phyloP scores from a whole-genome alignment of 2,888 invertebrate genomes.

The Galerucella nymphaeae region DNA sequence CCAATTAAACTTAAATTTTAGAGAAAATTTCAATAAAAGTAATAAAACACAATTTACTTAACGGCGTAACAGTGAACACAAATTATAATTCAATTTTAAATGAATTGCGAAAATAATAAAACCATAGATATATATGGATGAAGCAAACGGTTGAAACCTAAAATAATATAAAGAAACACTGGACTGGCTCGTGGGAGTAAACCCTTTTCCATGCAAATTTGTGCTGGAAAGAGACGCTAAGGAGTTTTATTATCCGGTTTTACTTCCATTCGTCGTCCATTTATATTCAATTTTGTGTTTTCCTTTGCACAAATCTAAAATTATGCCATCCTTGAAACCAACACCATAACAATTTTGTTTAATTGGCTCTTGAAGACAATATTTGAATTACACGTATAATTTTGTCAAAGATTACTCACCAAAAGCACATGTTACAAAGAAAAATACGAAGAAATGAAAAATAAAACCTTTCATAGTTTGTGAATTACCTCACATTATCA shows the following conservation, averaged over 20 bases:
- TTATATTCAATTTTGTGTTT: constrained; percentile 10
- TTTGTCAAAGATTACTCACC: neutral
- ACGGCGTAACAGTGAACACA: neutral
- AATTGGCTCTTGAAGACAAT: neutral
- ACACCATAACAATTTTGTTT: neutral
- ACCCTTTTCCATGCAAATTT: constrained; percentile 16
- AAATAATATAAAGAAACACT: constrained; percentile 6
- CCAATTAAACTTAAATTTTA: no score
- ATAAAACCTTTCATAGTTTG: neutral
- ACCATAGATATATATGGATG: neutral
- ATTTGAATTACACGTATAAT: neutral
- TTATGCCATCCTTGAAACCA: neutral
- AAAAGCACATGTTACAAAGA: neutral
- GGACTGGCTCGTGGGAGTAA: neutral
- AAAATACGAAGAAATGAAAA: neutral
- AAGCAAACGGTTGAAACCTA: constrained; percentile 1
- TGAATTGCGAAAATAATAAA: neutral
- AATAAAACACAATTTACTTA: no score
- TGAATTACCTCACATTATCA: neutral
- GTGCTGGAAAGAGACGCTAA: constrained; percentile 4
- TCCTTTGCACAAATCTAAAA: constrained; percentile 7
- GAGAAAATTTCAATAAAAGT: no score
- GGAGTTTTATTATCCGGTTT: constrained; percentile 14
- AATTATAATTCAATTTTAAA: neutral
- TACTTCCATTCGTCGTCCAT: constrained; percentile 4